Evolutionary conservation across 2,888 invertebrate genomes (phyloP).

Genomic region (Pecten maximus): DNA sequence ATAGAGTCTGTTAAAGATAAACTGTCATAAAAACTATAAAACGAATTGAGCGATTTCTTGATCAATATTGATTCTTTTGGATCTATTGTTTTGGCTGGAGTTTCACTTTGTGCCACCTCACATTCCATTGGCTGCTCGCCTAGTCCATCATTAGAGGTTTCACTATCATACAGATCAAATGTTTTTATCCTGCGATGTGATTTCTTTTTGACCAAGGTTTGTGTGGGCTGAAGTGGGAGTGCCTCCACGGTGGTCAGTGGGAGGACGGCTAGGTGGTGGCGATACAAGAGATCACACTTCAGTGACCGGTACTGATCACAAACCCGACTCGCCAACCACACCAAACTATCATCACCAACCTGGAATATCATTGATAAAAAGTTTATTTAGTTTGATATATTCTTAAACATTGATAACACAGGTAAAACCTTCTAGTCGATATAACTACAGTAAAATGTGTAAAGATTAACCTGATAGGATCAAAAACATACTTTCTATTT

Average conservation of each 20-base stretch:
- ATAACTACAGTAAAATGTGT: no score
- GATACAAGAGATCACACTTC: conserved; percentile 56
- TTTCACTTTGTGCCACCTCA: conserved; percentile 35
- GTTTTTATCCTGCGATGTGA: conserved; percentile 64
- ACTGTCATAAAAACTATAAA: conserved; percentile 67
- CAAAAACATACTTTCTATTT: no score
- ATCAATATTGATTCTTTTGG: conserved; percentile 47
- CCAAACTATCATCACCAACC: conserved; percentile 26
- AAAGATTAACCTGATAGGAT: no score
- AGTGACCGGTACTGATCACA: conserved; percentile 51
- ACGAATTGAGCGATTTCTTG: conserved; percentile 57
- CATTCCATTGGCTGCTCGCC: conserved; percentile 3
- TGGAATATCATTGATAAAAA: neutral
- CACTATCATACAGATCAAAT: conserved; percentile 71
- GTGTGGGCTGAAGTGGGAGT: neutral
- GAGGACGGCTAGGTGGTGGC: conserved; percentile 62
- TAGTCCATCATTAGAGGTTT: conserved; percentile 67
- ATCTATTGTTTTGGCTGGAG: neutral
- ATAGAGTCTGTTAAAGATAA: conserved; percentile 62
- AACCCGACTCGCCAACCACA: conserved; percentile 42
- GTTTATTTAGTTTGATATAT: neutral
- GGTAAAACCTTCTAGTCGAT: no score
- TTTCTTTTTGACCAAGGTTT: conserved; percentile 44
- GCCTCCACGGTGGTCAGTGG: conserved; percentile 57
- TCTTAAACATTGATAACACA: no score